Percentiles rank a stretch among this genome's conserved stretches.
Evolutionary conservation across 2,888 invertebrate genomes (phyloP).

Genomic region (Hymenopus coronatus): DNA sequence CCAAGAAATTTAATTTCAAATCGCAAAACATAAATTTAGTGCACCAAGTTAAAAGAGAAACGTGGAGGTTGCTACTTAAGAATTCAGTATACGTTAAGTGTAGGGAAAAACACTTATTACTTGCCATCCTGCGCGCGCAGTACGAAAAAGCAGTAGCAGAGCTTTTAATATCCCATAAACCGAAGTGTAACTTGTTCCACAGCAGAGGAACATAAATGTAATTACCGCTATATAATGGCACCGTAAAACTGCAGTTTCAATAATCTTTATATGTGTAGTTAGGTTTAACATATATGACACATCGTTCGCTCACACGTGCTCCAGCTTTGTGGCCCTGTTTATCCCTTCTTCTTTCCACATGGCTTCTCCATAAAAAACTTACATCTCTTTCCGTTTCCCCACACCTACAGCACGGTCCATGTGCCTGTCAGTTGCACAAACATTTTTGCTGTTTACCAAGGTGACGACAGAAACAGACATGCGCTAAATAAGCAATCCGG

Average conservation of each 20-base stretch:
- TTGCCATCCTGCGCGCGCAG: not conserved
- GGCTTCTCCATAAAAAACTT: not conserved
- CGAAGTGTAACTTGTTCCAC: conserved; percentile 3
- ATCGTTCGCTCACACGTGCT: conserved; percentile 1
- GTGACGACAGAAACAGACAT: not conserved
- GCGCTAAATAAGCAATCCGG: not conserved
- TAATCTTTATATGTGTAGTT: conserved; percentile 44
- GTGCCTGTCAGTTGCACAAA: too few species aligned
- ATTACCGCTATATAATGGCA: conserved; percentile 48
- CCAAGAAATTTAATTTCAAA: not conserved
- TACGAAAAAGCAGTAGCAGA: not conserved
- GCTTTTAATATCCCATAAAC: conserved; percentile 14
- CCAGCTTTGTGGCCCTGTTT: not conserved
- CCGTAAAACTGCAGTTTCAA: conserved; percentile 50
- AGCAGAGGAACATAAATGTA: conserved; percentile 3
- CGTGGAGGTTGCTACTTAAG: not conserved
- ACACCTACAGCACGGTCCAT: not conserved
- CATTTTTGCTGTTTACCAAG: not conserved
- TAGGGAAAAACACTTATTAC: not conserved
- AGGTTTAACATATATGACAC: conserved; percentile 22
- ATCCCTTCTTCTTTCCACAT: not conserved
- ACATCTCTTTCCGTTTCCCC: not conserved
- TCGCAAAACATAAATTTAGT: not conserved
- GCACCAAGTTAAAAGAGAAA: not conserved
- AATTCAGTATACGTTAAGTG: not conserved